phyloP scores from a whole-genome alignment of 2,113 vertebrate genomes.

The Halichoeres trimaculatus region DNA sequence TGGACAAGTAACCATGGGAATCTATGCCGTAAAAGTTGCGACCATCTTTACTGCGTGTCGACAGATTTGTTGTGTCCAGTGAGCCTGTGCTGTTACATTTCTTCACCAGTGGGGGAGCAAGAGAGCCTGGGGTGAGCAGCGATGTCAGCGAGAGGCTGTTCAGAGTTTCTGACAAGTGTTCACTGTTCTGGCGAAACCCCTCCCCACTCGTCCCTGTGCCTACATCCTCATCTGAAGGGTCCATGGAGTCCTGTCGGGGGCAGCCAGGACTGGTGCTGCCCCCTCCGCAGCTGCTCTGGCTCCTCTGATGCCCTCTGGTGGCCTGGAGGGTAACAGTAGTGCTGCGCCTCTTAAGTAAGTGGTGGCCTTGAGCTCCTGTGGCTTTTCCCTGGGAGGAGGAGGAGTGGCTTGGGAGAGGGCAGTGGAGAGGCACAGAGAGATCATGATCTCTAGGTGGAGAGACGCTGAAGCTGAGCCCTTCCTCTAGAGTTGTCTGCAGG shows the following conservation, averaged over 20 bases:
- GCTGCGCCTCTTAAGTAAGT: conserved; percentile 49
- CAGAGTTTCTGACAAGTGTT: conserved; percentile 89
- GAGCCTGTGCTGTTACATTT: conserved; percentile 94
- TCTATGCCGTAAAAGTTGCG: conserved; percentile 52
- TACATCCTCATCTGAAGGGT: conserved; percentile 89
- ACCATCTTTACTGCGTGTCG: conserved; percentile 65
- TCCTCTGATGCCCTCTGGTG: conserved; percentile 88
- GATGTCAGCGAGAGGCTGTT: conserved; percentile 94
- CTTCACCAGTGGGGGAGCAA: conserved; percentile 80
- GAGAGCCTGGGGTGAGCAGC: conserved; percentile 83
- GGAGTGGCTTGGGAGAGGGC: conserved; percentile 49
- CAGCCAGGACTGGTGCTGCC: conserved; percentile 87
- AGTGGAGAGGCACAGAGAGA: conserved; percentile 74
- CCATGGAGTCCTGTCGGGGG: conserved; percentile 88
- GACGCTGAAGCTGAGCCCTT: conserved; percentile 87
- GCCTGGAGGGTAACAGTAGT: conserved; percentile 81
- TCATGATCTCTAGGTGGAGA: conserved; percentile 81
- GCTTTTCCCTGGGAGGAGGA: conserved; percentile 8
- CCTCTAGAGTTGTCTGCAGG: conserved; percentile 89
- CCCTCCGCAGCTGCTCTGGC: conserved; percentile 88
- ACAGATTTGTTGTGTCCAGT: conserved; percentile 74
- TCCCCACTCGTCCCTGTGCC: conserved; percentile 74
- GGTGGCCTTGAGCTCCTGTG: conserved; percentile 41
- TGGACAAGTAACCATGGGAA: conserved; percentile 66
- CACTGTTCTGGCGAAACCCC: conserved; percentile 81